Evolutionary conservation across 2,113 vertebrate species (phyloP).

Genomic region (Callorhinus ursinus): DNA sequence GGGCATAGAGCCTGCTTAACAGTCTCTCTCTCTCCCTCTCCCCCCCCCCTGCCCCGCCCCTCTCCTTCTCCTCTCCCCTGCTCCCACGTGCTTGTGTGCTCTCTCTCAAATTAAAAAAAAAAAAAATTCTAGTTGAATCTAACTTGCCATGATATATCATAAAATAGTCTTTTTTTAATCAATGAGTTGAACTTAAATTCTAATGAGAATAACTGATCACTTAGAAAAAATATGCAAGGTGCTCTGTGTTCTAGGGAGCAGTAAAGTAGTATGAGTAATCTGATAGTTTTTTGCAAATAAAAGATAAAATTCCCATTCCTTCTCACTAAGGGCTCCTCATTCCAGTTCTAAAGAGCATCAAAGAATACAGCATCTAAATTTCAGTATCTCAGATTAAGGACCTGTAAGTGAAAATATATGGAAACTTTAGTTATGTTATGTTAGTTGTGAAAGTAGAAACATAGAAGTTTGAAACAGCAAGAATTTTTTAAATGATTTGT

Average conservation of each 20-base stretch:
- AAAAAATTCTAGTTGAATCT: background rate
- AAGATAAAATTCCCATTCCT: constrained; percentile 78
- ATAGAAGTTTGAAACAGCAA: background rate
- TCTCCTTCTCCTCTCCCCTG: background rate
- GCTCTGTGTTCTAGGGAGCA: constrained; percentile 72
- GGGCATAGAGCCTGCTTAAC: background rate
- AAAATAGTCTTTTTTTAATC: background rate
- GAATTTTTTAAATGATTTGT: background rate
- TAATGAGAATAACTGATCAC: constrained; percentile 66
- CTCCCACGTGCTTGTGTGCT: background rate
- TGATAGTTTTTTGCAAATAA: constrained; percentile 79
- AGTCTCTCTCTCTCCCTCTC: background rate
- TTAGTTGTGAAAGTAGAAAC: background rate
- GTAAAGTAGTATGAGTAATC: constrained; percentile 76
- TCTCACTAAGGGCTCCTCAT: constrained; percentile 73
- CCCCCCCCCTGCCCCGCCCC: too few species aligned
- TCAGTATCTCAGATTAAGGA: constrained; percentile 65
- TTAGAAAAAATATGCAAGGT: constrained; percentile 60
- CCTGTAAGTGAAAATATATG: constrained; percentile 53
- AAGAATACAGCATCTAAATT: constrained; percentile 76
- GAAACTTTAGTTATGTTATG: constrained; percentile 65
- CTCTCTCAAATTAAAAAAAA: background rate
- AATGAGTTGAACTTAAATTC: constrained; percentile 46
- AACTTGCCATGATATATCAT: background rate
- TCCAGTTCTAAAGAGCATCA: constrained; percentile 42